Conservation (phyloP, 2,113 vertebrate species). For the Catharus fuscescens region DNA sequence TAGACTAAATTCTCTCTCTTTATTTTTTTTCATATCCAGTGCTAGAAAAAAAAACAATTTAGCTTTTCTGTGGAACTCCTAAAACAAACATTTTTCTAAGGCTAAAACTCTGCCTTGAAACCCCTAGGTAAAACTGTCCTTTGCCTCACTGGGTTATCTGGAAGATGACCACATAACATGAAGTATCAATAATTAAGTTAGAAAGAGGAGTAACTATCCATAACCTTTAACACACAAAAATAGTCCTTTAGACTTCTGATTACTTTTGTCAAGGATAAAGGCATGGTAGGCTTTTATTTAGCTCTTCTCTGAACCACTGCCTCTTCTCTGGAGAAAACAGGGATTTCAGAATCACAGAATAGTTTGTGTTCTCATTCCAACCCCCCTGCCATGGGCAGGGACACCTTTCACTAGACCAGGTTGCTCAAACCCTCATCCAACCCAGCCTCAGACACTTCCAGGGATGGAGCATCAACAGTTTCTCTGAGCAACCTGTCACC, state of each 20-base stretch:
- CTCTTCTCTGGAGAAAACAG: neutral
- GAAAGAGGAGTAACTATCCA: neutral
- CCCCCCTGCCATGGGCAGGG: rapidly evolving
- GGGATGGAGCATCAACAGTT: neutral
- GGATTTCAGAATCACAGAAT: neutral
- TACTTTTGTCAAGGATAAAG: neutral
- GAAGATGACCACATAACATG: neutral
- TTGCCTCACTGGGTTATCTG: neutral
- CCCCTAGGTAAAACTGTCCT: neutral
- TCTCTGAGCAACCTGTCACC: neutral
- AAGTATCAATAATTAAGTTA: neutral
- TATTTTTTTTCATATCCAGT: neutral
- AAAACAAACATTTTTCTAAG: neutral
- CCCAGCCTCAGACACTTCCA: neutral
- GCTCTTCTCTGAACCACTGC: neutral
- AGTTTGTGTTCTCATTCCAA: neutral
- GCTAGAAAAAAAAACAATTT: neutral
- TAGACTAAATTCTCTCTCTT: neutral
- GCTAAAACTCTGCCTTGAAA: neutral
- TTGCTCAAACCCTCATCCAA: neutral
- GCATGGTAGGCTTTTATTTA: neutral
- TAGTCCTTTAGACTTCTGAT: neutral
- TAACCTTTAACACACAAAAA: neutral
- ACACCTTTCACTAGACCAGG: rapidly evolving
- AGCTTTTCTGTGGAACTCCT: neutral